Evolutionary conservation across 2,888 invertebrate genomes (phyloP).

Genomic region (Xestia rhomboidea): DNA sequence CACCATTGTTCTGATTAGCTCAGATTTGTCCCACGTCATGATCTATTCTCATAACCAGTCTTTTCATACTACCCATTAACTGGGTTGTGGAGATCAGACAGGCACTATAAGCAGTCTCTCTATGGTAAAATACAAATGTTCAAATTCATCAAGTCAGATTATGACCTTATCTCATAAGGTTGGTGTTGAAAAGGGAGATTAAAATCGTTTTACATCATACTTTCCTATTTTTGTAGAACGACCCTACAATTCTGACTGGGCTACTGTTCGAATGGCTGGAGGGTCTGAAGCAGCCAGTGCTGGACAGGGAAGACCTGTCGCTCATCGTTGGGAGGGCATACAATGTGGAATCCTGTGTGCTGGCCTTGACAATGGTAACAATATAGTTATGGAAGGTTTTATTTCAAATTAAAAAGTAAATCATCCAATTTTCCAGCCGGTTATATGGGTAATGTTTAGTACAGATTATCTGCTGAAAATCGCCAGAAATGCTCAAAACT

Average conservation of each 20-base stretch:
- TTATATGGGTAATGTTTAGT: too few species aligned
- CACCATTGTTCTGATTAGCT: neutral
- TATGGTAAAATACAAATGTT: neutral
- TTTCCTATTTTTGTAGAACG: conserved; percentile 75
- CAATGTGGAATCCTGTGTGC: conserved; percentile 91
- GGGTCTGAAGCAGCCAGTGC: conserved; percentile 92
- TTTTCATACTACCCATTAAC: neutral
- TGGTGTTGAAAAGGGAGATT: too few species aligned
- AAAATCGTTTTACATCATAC: neutral
- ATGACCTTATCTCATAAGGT: too few species aligned
- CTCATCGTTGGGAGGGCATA: conserved; percentile 92
- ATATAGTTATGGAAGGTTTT: too few species aligned
- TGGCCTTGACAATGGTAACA: conserved; percentile 87
- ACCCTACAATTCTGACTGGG: conserved; percentile 91
- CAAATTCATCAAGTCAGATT: neutral
- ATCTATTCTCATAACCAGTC: neutral
- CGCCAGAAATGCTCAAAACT: too few species aligned
- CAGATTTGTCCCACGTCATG: neutral
- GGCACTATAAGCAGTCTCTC: too few species aligned
- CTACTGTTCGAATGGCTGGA: conserved; percentile 95
- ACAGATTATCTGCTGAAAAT: too few species aligned
- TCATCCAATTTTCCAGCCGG: too few species aligned
- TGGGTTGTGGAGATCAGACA: neutral
- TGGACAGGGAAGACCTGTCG: conserved; percentile 92
- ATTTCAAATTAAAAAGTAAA: too few species aligned